These are phyloP conservation scores for Octopus bimaculoides DNA, from an alignment of 1,140 invertebrate species.

Conservation along the genomic window DNA sequence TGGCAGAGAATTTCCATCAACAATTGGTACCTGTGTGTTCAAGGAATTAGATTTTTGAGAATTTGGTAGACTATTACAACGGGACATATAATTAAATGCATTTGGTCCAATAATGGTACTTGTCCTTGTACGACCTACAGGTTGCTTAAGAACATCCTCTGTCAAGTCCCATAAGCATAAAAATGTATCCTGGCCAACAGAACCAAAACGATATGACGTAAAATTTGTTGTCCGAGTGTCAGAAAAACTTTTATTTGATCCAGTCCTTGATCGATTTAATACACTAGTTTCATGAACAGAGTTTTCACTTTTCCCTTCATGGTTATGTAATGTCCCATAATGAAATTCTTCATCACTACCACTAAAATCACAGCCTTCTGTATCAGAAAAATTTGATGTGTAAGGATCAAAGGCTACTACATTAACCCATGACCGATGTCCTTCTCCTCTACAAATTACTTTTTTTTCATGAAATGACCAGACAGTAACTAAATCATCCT, in stretches of 20 bases:
- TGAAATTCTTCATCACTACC: conserved; percentile 51
- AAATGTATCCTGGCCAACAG: conserved; percentile 97
- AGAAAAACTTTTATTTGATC: conserved; percentile 27
- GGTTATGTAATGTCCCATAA: neutral
- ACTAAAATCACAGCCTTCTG: conserved; percentile 41
- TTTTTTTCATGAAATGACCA: conserved; percentile 91
- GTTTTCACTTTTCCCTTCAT: conserved; percentile 11
- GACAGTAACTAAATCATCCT: conserved; percentile 98
- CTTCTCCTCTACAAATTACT: conserved; percentile 93
- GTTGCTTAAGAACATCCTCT: conserved; percentile 80
- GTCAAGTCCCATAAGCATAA: conserved; percentile 98
- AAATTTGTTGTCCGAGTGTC: conserved; percentile 27
- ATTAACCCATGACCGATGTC: conserved; percentile 87
- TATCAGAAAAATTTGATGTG: conserved; percentile 64
- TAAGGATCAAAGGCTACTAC: conserved; percentile 96
- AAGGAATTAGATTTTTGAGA: conserved; percentile 46
- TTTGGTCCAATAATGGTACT: conserved; percentile 32
- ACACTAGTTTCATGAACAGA: conserved; percentile 18
- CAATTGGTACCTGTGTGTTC: conserved; percentile 37
- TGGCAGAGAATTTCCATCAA: conserved; percentile 42
- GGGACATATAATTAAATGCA: conserved; percentile 35
- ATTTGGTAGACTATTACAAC: conserved; percentile 42
- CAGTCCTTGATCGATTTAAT: conserved; percentile 24
- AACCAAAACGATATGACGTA: conserved; percentile 79
- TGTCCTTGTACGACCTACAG: conserved; percentile 45